Evolutionary conservation across 2,113 vertebrate genomes (phyloP), one percentile per base, ranked within the genome.

Genomic region (Malaclemys terrapin): DNA sequence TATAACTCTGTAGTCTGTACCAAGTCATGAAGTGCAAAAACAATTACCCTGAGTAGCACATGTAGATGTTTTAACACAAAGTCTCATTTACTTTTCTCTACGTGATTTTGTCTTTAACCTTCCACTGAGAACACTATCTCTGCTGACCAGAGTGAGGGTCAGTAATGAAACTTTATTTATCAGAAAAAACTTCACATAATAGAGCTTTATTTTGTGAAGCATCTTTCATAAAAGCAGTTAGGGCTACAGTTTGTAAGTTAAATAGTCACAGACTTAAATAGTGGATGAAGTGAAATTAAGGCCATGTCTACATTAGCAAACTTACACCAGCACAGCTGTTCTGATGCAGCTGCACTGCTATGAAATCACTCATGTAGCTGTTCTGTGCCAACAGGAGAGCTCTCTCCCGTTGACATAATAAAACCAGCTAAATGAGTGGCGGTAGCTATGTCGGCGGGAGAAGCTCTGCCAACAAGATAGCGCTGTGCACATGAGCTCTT

Each of bases 141-240:
- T 1, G 4, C 0, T 4, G 78, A 59, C 5, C 0, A 0, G 90
- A n/a, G 0, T 12, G 24, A 72, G 59, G 72, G 81, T 35, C 10
- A 0, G 0, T 0, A 2, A 19, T 1, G 4, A 27, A 85, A 12
- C 80, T 12, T 6, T 38, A 20, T 0, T 11, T 56, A 2, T 84
- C 1, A 3, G 57, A 59, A 78, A n/a, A 11, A 0, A 38, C 59
- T 93, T 78, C 25, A 4, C 75, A 1, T 53, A 38, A 9, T 45
- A 4, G 24, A 35, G 31, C 45, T 72, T 83, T 45, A 0, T 14
- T 80, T 27, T 80, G 90, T 47, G 31, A 81, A 69, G 35, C 69
- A 29, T 80, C 85, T 85, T 85, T 45, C 45, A 1, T 42, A 42
- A 42, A 42, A 42, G 38, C 38, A 42, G 38, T 42, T 42, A 42